phyloP scores from a whole-genome alignment of 2,113 vertebrate genomes.

The Labrus mixtus region DNA sequence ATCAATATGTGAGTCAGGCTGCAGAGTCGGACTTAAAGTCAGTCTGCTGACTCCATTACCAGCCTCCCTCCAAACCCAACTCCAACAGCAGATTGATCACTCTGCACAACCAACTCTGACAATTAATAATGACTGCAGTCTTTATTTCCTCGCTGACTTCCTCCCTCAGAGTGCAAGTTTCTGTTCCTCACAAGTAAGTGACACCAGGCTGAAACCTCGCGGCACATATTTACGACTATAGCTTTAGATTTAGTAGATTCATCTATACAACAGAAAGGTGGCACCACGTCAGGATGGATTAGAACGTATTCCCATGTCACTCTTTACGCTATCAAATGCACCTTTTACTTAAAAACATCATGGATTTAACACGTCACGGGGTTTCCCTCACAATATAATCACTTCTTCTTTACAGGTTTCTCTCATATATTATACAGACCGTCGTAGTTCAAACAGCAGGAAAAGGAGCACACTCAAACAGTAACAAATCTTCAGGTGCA shows the following conservation, averaged over 20 bases:
- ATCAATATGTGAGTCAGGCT: constrained; percentile 49
- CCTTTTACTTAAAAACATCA: constrained; percentile 60
- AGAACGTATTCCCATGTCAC: constrained; percentile 59
- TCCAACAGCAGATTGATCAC: constrained; percentile 70
- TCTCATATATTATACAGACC: not conserved
- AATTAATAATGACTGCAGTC: constrained; percentile 78
- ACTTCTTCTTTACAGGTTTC: constrained; percentile 31
- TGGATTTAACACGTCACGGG: constrained; percentile 74
- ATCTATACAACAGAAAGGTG: not conserved
- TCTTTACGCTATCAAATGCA: constrained; percentile 56
- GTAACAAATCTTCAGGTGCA: too few species aligned
- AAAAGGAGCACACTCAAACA: too few species aligned
- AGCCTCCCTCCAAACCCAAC: constrained; percentile 38
- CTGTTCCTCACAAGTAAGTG: constrained; percentile 1
- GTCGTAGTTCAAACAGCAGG: too few species aligned
- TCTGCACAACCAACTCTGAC: constrained; percentile 67
- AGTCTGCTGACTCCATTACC: constrained; percentile 63
- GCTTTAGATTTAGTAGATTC: not conserved
- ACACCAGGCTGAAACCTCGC: constrained; percentile 5
- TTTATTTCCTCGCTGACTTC: constrained; percentile 68
- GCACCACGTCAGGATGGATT: constrained; percentile 69
- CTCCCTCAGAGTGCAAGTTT: constrained; percentile 13
- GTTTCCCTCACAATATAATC: constrained; percentile 66
- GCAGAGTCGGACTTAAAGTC: constrained; percentile 23
- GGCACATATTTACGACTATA: not conserved